These are phyloP conservation scores for Drosophila falleni DNA, from an alignment of 2,888 invertebrate species.

Conservation along the genomic window DNA sequence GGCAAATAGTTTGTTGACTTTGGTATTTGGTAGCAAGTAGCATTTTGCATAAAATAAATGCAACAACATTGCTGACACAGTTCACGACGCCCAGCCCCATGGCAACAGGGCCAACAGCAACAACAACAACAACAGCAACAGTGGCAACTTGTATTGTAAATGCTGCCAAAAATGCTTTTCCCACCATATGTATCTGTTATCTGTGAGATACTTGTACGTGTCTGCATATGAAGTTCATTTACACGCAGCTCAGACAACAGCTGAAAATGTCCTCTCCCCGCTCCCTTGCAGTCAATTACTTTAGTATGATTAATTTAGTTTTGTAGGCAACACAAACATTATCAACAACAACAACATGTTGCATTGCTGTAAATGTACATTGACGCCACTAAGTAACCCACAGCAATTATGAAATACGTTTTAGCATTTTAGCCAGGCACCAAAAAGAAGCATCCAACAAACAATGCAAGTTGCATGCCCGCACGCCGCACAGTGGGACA, in stretches of 20 bases:
- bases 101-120: conserved; percentile 8
- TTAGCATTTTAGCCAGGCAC: conserved; percentile 70
- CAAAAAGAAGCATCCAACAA: conserved; percentile 51
- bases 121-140: conserved; percentile 8
- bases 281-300: conserved; percentile 62
- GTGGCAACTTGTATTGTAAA: conserved; percentile 40
- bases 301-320: conserved; percentile 75
- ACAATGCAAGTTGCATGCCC: conserved; percentile 74
- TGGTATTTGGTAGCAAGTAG: conserved; percentile 44
- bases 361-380: conserved; percentile 61
- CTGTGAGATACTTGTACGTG: conserved; percentile 51
- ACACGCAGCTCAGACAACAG: conserved; percentile 66
- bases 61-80: conserved; percentile 71
- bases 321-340: conserved; percentile 23
- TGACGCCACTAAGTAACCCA: conserved; percentile 56
- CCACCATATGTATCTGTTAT: conserved; percentile 51
- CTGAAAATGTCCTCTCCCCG: conserved; percentile 13
- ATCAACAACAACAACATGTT: conserved; percentile 20
- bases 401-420: conserved; percentile 76
- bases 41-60: conserved; percentile 71
- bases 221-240: conserved; percentile 69
- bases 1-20: conserved; percentile 48
- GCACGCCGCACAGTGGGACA: too few relatives aligned
- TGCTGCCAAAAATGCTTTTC: conserved; percentile 78
- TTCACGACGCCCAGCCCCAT: conserved; percentile 67